These are phyloP conservation scores for Aporophyla nigra DNA, from an alignment of 2,888 invertebrate species.

Conservation along the genomic window DNA sequence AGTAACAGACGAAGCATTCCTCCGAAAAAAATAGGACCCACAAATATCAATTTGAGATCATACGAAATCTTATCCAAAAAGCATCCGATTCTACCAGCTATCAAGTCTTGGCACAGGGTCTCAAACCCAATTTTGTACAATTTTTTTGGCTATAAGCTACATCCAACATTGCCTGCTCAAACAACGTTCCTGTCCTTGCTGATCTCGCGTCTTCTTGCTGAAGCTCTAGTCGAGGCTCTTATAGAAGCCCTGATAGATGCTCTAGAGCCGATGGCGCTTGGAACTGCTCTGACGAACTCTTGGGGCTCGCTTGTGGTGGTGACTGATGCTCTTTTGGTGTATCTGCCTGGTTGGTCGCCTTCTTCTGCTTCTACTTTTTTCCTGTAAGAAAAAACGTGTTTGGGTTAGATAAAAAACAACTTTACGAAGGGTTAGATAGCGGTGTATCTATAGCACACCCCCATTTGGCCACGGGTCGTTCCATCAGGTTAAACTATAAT, in stretches of 20 bases:
- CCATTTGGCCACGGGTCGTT: too few species aligned
- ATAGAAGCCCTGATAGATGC: slow-evolving; percentile 85
- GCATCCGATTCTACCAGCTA: neutral
- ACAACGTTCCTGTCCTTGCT: slow-evolving; percentile 70
- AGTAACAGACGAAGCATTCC: neutral
- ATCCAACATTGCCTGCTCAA: slow-evolving; percentile 51
- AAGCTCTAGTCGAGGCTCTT: slow-evolving; percentile 75
- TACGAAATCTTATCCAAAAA: slow-evolving; percentile 37
- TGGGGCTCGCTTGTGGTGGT: slow-evolving; percentile 72
- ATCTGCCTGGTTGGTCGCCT: slow-evolving; percentile 77
- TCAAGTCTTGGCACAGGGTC: slow-evolving; percentile 40
- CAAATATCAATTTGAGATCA: slow-evolving; percentile 48
- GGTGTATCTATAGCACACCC: too few species aligned
- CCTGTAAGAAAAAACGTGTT: slow-evolving; percentile 62
- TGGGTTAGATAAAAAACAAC: neutral
- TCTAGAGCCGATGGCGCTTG: slow-evolving; percentile 82
- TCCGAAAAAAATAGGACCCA: neutral
- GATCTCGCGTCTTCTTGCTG: slow-evolving; percentile 59
- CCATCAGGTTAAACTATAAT: too few species aligned
- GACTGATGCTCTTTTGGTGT: slow-evolving; percentile 75
- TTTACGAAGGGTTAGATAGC: neutral
- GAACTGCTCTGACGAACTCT: slow-evolving; percentile 80
- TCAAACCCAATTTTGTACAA: slow-evolving; percentile 50
- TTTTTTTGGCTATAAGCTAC: slow-evolving; percentile 54
- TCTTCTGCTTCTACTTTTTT: slow-evolving; percentile 71